Evolutionary conservation across 2,113 vertebrate genomes (phyloP).

Genomic region (Lipotes vexillifer): DNA sequence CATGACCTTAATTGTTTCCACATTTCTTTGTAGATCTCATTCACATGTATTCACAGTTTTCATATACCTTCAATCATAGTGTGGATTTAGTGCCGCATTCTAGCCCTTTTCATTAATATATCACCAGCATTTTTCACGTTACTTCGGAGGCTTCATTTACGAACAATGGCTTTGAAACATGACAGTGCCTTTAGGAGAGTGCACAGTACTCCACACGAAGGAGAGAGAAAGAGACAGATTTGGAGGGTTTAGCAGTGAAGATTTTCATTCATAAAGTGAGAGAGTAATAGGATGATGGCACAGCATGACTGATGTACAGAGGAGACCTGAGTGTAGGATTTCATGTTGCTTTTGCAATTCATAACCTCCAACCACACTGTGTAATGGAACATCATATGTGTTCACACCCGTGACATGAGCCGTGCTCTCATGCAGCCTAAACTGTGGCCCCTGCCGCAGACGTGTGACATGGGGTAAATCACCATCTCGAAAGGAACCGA

Average conservation of each 20-base stretch:
- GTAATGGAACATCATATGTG: neutral
- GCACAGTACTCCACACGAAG: neutral
- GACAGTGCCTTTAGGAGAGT: neutral
- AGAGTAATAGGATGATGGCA: neutral
- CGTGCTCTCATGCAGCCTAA: accelerated
- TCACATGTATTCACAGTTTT: no score
- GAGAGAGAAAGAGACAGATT: neutral
- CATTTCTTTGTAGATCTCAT: neutral
- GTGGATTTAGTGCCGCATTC: neutral
- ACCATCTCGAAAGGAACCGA: neutral
- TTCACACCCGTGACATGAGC: neutral
- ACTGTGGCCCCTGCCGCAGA: neutral
- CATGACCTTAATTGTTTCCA: neutral
- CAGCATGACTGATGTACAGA: neutral
- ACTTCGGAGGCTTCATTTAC: neutral
- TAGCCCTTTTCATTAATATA: neutral
- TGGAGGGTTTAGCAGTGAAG: neutral
- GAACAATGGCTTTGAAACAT: neutral
- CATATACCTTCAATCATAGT: neutral
- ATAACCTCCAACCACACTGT: neutral
- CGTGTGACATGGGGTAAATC: neutral
- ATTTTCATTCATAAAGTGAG: conserved; percentile 56
- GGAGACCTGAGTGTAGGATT: neutral
- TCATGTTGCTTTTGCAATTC: neutral
- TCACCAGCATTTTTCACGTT: neutral